These are phyloP conservation scores for Oryzias javanicus DNA, from an alignment of 2,113 vertebrate genomes.

Conservation along the genomic window DNA sequence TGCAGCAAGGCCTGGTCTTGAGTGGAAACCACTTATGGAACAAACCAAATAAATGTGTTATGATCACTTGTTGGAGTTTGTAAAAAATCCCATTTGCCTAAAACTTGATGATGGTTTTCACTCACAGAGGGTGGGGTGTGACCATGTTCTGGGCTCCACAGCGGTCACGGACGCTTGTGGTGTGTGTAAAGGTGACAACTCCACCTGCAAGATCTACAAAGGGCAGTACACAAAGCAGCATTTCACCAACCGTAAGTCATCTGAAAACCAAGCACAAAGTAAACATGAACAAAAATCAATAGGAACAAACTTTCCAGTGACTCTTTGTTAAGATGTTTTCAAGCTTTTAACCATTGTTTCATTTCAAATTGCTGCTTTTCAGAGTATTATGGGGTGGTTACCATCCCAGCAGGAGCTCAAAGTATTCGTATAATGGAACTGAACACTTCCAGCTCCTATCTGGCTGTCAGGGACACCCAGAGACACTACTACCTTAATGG, in stretches of 20 bases:
- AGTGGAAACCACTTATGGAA: too few relatives aligned
- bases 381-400: slow-evolving; percentile 85
- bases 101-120: slow-evolving; percentile 11
- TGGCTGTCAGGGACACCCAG: slow-evolving; percentile 79
- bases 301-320: too few relatives aligned
- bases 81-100: not conserved
- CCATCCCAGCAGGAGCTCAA: slow-evolving; percentile 82
- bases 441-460: slow-evolving; percentile 84
- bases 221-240: slow-evolving; percentile 83
- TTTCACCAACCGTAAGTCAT: slow-evolving; percentile 78
- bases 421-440: slow-evolving; percentile 81
- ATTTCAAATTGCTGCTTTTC: slow-evolving; percentile 10
- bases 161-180: slow-evolving; percentile 82
- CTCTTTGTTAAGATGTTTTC: not conserved
- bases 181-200: slow-evolving; percentile 85
- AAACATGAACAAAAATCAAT: too few relatives aligned
- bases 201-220: slow-evolving; percentile 81
- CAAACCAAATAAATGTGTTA: not conserved
- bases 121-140: slow-evolving; percentile 85
- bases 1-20: too few relatives aligned
- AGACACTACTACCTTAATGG: slow-evolving; percentile 85
- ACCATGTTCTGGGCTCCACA: slow-evolving; percentile 81
- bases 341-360: not conserved
- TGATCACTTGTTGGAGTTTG: slow-evolving; percentile 4
- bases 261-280: too few relatives aligned